A percentile compares a stretch with the other conserved stretches of the same genome.
Conservation (phyloP, 2,888 invertebrate species). For the Neria commutata region DNA sequence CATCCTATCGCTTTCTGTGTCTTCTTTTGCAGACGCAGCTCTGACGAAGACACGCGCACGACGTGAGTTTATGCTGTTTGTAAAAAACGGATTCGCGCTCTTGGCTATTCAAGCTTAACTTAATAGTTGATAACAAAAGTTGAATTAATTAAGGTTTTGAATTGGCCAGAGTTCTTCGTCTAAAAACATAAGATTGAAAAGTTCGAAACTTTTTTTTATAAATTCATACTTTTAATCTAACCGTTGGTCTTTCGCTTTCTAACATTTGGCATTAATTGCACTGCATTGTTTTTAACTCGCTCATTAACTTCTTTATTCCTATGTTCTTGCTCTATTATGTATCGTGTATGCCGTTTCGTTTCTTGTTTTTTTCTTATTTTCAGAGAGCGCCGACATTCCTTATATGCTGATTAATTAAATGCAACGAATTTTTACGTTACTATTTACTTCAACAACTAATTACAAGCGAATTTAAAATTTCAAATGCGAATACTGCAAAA, state of each 20-base stretch:
- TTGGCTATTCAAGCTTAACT: no score
- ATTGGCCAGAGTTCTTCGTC: neutral
- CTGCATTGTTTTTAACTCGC: neutral
- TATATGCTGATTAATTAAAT: conserved; percentile 29
- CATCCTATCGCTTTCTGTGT: conserved; percentile 13
- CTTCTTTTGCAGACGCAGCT: conserved; percentile 51
- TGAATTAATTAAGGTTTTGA: neutral
- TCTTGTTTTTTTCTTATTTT: conserved; percentile 27
- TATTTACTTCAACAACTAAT: neutral
- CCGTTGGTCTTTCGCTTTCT: neutral
- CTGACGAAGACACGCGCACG: conserved; percentile 57
- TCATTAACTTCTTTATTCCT: neutral
- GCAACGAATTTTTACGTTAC: neutral
- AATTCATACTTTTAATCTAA: neutral
- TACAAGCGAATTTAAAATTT: no score
- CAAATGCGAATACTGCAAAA: no score
- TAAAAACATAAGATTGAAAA: neutral
- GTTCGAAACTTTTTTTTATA: neutral
- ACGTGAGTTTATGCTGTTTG: no score
- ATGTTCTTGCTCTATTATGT: conserved; percentile 6
- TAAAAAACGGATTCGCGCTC: no score
- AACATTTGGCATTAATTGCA: neutral
- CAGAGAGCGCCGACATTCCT: conserved; percentile 39
- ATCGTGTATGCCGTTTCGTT: conserved; percentile 3
- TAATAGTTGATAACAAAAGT: no score